Conservation (phyloP, 2,888 invertebrate species). For the Drosophila nr. perissopoda region DNA sequence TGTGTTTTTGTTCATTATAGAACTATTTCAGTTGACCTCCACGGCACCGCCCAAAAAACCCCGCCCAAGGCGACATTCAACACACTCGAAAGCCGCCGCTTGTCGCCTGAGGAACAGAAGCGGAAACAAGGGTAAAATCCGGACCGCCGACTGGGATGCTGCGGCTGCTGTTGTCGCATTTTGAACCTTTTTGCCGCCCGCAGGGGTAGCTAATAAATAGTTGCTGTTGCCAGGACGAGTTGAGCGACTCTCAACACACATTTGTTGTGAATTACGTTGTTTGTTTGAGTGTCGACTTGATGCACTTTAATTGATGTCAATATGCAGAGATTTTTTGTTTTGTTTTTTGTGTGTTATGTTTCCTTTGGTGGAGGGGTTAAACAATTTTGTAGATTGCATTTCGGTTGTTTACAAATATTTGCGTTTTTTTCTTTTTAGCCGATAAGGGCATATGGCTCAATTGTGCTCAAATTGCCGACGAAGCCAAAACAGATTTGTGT, state of each 20-base stretch:
- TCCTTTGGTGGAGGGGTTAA: conserved; percentile 19
- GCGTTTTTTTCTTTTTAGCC: conserved; percentile 37
- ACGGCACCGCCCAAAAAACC: conserved; percentile 46
- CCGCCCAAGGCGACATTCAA: conserved; percentile 63
- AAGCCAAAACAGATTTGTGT: conserved; percentile 26
- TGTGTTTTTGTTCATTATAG: conserved; percentile 80
- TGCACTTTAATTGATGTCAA: conserved; percentile 83
- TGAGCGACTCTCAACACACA: conserved; percentile 67
- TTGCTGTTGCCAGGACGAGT: conserved; percentile 54
- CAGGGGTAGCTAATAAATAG: conserved; percentile 76
- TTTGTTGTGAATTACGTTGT: conserved; percentile 82
- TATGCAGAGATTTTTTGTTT: conserved; percentile 68
- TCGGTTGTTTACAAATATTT: conserved; percentile 77
- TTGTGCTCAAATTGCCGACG: conserved; percentile 35
- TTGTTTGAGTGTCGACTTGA: conserved; percentile 81
- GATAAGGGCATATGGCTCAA: conserved; percentile 68
- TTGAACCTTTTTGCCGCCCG: conserved; percentile 61
- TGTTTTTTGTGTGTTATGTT: not conserved
- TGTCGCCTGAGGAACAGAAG: conserved; percentile 67
- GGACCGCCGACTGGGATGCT: conserved; percentile 64
- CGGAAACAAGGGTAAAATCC: conserved; percentile 65
- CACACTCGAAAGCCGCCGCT: conserved; percentile 63
- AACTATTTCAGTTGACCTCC: conserved; percentile 77
- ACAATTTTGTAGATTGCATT: conserved; percentile 58
- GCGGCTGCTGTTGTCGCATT: conserved; percentile 57